These are phyloP conservation scores for Hanleya hanleyi DNA, from an alignment of 2,888 invertebrate species.

Conservation along the genomic window DNA sequence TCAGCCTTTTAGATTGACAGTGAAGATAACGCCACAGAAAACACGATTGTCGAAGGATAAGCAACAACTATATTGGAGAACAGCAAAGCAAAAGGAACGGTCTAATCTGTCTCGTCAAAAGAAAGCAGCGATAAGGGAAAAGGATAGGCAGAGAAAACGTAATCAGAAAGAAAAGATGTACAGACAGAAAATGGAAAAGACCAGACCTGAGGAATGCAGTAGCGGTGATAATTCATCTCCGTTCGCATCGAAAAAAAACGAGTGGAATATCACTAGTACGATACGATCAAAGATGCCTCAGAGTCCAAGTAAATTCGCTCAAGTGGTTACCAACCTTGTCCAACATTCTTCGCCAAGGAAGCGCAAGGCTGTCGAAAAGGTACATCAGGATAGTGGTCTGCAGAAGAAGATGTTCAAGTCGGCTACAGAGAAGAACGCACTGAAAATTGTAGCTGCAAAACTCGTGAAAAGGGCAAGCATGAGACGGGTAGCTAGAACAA, in stretches of 20 bases:
- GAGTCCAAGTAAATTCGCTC: no score
- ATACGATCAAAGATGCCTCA: no score
- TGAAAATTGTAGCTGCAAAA: not conserved
- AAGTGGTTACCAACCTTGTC: no score
- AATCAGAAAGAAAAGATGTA: conserved; percentile 6
- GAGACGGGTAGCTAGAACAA: not conserved
- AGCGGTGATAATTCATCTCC: no score
- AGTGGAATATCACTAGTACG: no score
- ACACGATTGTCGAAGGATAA: not conserved
- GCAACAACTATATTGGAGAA: conserved; percentile 26
- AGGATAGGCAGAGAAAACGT: conserved; percentile 33
- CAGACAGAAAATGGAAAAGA: not conserved
- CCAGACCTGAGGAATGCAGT: no score
- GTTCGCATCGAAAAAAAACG: no score
- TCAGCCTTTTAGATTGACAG: not conserved
- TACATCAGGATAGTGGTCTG: not conserved
- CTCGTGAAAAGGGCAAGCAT: not conserved
- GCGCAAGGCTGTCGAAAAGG: conserved; percentile 16
- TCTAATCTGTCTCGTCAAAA: conserved; percentile 26
- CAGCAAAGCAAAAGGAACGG: conserved; percentile 22
- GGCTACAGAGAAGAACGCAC: not conserved
- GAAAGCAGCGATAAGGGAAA: conserved; percentile 25
- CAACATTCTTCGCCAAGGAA: no score
- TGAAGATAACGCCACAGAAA: not conserved
- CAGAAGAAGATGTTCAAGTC: not conserved